Conservation (phyloP, 2,888 invertebrate genomes). For the Eustalomyia histrio region DNA sequence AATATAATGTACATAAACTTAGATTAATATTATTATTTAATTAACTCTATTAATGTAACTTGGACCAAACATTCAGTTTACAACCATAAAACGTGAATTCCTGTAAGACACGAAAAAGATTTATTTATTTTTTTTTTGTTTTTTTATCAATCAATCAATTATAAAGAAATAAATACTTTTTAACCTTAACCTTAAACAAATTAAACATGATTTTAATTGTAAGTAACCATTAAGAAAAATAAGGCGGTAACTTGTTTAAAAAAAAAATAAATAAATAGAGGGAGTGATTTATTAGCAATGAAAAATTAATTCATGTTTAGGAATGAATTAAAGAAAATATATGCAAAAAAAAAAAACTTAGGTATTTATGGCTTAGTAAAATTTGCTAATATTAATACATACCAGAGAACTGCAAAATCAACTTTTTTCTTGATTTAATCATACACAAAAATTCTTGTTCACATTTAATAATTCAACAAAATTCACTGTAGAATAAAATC, state of each 20-base stretch:
- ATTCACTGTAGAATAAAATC: no score
- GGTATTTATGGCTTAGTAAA: no score
- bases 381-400: no score
- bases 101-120: slow-evolving; percentile 18
- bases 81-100: slow-evolving; percentile 32
- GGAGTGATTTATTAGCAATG: background rate
- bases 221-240: slow-evolving; percentile 18
- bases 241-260: background rate
- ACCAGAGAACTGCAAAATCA: no score
- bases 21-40: background rate
- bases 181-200: slow-evolving; percentile 27
- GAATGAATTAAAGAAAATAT: no score
- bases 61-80: slow-evolving; percentile 11
- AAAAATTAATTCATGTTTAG: no score
- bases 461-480: no score
- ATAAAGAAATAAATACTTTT: background rate
- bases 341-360: no score
- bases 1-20: background rate
- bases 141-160: slow-evolving; percentile 20
- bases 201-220: background rate
- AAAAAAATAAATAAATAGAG: background rate
- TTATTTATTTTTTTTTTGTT: no score
- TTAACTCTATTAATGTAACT: slow-evolving; percentile 11
- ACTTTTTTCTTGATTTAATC: no score
- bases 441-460: no score